Conservation (phyloP, 2,797 vertebrate species). For the Pseudochromis fuscus region DNA sequence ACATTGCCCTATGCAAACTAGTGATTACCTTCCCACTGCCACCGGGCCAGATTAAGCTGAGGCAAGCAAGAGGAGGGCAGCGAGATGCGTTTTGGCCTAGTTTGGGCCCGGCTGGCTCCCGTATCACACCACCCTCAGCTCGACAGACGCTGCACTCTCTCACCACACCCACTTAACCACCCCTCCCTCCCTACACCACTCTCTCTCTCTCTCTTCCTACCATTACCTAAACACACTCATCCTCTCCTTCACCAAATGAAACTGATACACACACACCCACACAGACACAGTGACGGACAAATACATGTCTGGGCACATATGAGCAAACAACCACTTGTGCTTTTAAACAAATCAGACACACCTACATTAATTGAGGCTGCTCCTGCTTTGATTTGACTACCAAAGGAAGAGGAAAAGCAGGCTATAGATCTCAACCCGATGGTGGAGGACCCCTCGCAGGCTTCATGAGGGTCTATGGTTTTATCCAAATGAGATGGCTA, state of each 20-base stretch:
- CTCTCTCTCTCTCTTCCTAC: conserved; percentile 60
- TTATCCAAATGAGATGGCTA: too few species aligned
- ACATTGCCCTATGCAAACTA: conserved; percentile 79
- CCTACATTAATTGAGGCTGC: neutral
- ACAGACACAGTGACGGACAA: conserved; percentile 35
- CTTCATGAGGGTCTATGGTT: too few species aligned
- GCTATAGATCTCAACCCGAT: neutral
- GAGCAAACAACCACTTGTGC: conserved; percentile 46
- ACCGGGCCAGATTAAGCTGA: conserved; percentile 86
- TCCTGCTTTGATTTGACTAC: conserved; percentile 57
- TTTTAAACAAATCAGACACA: conserved; percentile 40
- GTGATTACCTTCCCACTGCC: conserved; percentile 78
- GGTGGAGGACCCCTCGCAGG: too few species aligned
- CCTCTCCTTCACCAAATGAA: conserved; percentile 51
- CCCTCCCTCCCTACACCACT: conserved; percentile 19
- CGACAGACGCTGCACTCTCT: conserved; percentile 78
- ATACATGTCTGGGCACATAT: neutral
- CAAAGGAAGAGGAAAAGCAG: conserved; percentile 23
- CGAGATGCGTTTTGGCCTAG: conserved; percentile 73
- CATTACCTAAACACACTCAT: conserved; percentile 69
- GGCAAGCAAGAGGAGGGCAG: conserved; percentile 75
- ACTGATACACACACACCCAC: conserved; percentile 17
- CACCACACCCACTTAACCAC: conserved; percentile 70
- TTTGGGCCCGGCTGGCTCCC: conserved; percentile 85
- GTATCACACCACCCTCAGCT: conserved; percentile 89